Conservation (phyloP, 64 coral and sea anemone genomes). For the Pocillopora verrucosa region DNA sequence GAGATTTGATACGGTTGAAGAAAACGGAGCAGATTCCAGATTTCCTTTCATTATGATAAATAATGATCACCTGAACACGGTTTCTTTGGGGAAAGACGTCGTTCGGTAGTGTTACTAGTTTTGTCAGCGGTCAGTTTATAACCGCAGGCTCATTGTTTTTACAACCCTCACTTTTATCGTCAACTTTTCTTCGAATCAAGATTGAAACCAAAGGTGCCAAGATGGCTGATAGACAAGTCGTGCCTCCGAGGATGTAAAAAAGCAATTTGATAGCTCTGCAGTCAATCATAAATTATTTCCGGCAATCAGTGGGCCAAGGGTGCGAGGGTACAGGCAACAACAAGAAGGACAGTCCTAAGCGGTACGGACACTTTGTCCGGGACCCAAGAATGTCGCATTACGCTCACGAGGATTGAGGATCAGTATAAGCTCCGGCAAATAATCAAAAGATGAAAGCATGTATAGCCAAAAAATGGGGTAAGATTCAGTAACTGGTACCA, state of each 20-base stretch:
- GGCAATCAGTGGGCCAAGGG: slow-evolving; percentile 58
- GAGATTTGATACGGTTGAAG: too few species aligned
- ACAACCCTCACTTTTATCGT: background rate
- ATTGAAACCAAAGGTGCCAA: slow-evolving; percentile 42
- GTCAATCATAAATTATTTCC: slow-evolving; percentile 68
- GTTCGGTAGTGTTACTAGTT: background rate
- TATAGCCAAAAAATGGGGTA: slow-evolving; percentile 38
- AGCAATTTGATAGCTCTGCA: slow-evolving; percentile 63
- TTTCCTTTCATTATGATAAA: too few species aligned
- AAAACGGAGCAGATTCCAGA: too few species aligned
- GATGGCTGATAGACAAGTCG: slow-evolving; percentile 43
- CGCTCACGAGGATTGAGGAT: slow-evolving; percentile 69
- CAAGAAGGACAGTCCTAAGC: slow-evolving; percentile 54
- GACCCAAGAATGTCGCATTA: slow-evolving; percentile 73
- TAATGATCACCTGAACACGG: too few species aligned
- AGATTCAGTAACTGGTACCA: slow-evolving; percentile 50
- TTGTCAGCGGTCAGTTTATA: background rate
- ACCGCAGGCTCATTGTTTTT: background rate
- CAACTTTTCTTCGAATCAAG: background rate
- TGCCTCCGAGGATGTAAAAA: slow-evolving; percentile 58
- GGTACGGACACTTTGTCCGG: slow-evolving; percentile 39
- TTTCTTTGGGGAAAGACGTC: too few species aligned
- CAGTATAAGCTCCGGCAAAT: slow-evolving; percentile 60
- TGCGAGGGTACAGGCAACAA: slow-evolving; percentile 57
- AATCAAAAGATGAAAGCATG: slow-evolving; percentile 58